Evolutionary conservation across 2,797 vertebrate species (phyloP), one percentile per base, ranked within the genome.

Genomic region (Chlorospingus semifuscus): DNA sequence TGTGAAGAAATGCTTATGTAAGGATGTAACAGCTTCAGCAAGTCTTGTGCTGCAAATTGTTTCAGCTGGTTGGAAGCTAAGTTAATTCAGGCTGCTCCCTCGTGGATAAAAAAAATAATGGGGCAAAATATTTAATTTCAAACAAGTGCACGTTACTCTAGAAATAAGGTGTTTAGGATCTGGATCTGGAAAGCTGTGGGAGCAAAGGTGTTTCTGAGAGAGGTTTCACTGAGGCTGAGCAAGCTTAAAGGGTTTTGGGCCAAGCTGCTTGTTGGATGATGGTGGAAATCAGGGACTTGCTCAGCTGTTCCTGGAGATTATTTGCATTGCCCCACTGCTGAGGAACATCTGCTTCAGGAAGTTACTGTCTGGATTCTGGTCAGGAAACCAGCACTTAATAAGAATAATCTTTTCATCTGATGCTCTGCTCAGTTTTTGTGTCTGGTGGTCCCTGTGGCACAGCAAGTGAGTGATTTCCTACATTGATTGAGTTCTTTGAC

Each of bases 1-100:
- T 93, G 91, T 93, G 94, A 94, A 92, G 87, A 94, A 93, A 76
- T 71, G 59, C 87, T 96, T 96, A 94, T 96, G 85, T 94, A 96
- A 96, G 69, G 66, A 81, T 86, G 56, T 76, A 70, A 79, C 59
- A 96, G 66, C 91, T 74, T 89, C 89, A 89, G 89, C 74, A 91
- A 93, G 41, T 86, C 76, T 86, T 94, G 59, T 49, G 14, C 85
- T 71, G 63, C 72, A 91, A 24, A 90, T 90, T 87, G 55, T 95
- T 97, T 94, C 84, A 94, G 63, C 50, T 94, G 72, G 5, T 82
- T 89, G 71, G 34, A 52, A 88, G 36, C 23, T 36, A 49, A 85
- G 50, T 91, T 95, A 92, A 78, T 90, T 87, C 63, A 61, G 63
- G n/a, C 69, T 95, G 55, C 55, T 93, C 77, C 66, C 61, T 93